Evolutionary conservation across 1,140 invertebrate genomes (phyloP).

Genomic region (Platyura marginata): DNA sequence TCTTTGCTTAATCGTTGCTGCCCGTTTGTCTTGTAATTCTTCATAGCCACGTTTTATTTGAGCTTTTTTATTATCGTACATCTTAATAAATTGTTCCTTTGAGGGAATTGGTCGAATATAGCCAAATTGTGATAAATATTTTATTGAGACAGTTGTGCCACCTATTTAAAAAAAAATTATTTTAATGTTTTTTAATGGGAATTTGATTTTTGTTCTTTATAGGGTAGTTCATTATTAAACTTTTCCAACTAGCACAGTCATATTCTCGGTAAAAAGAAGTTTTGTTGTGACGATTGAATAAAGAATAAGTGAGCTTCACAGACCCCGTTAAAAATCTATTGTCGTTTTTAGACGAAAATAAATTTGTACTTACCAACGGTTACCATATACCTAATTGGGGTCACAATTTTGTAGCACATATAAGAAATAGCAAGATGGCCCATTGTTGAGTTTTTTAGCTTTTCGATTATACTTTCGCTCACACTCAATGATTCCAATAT

Average conservation of each 20-base stretch:
- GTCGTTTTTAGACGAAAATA: too few species aligned
- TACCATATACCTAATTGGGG: slow-evolving; percentile 75
- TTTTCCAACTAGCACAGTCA: too few species aligned
- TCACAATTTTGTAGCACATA: slow-evolving; percentile 78
- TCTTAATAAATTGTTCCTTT: slow-evolving; percentile 31
- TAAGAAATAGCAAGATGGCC: slow-evolving; percentile 80
- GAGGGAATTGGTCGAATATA: slow-evolving; percentile 42
- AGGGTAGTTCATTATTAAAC: too few species aligned
- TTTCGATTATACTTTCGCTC: slow-evolving; percentile 54
- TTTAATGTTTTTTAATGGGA: too few species aligned
- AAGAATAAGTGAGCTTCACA: too few species aligned
- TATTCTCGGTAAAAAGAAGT: neutral
- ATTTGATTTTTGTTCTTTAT: neutral
- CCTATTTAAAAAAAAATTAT: slow-evolving; percentile 21
- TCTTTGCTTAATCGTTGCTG: neutral
- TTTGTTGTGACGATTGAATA: neutral
- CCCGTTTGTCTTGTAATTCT: neutral
- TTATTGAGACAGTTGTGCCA: slow-evolving; percentile 49
- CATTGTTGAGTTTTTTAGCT: slow-evolving; percentile 53
- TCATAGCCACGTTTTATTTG: slow-evolving; percentile 4
- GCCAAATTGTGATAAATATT: slow-evolving; percentile 39
- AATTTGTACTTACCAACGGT: slow-evolving; percentile 55
- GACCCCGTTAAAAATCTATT: too few species aligned
- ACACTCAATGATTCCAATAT: slow-evolving; percentile 54
- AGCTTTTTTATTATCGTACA: slow-evolving; percentile 31